Evolutionary conservation across 2,888 invertebrate genomes (phyloP).

Genomic region (Sphecodes monilicornis): DNA sequence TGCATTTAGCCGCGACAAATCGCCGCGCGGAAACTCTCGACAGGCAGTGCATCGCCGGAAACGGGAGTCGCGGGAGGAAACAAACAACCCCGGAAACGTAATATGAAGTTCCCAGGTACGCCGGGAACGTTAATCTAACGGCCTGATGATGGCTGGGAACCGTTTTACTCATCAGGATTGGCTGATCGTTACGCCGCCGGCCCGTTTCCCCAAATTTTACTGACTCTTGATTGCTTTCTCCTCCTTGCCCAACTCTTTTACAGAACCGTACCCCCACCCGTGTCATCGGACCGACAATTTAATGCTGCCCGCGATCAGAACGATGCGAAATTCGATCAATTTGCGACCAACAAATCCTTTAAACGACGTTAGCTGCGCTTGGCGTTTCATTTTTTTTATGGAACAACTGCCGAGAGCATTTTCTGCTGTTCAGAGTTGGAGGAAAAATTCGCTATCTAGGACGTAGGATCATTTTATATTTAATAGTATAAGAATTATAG

Average conservation of each 20-base stretch:
- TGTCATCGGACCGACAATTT: slow-evolving; percentile 36
- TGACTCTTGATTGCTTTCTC: slow-evolving; percentile 56
- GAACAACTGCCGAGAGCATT: not conserved
- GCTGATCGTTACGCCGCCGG: slow-evolving; percentile 32
- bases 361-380: not conserved
- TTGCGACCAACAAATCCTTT: not conserved
- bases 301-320: not conserved
- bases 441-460: not conserved
- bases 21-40: slow-evolving; percentile 46
- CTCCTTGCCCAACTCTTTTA: slow-evolving; percentile 22
- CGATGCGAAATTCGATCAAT: not conserved
- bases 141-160: slow-evolving; percentile 47
- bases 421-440: not conserved
- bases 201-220: slow-evolving; percentile 46
- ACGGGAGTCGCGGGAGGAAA: slow-evolving; percentile 56
- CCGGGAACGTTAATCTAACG: slow-evolving; percentile 58
- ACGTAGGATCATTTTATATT: not conserved
- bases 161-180: slow-evolving; percentile 63
- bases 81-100: slow-evolving; percentile 70
- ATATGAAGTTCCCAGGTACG: slow-evolving; percentile 67
- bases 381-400: not conserved
- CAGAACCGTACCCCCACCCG: not conserved
- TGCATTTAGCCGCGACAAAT: slow-evolving; percentile 74
- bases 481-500: no score
- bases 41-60: slow-evolving; percentile 56